These are phyloP conservation scores for Cyclina sinensis DNA, from an alignment of 1,140 invertebrate genomes.

Conservation along the genomic window DNA sequence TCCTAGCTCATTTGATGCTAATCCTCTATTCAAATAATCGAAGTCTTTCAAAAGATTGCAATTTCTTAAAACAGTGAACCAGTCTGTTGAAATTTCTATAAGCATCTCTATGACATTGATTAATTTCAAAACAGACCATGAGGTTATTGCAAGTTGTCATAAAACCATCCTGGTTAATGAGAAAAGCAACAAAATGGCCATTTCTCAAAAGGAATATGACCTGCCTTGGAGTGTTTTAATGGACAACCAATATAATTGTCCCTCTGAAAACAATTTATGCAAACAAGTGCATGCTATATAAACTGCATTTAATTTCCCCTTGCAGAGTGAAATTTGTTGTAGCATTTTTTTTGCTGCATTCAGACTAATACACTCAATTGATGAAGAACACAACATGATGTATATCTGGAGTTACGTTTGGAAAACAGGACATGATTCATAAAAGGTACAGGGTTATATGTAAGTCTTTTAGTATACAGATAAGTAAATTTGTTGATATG, in stretches of 20 bases:
- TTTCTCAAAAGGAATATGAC: constrained; percentile 3
- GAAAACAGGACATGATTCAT: too few species aligned
- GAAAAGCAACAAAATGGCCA: constrained; percentile 16
- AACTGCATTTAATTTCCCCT: background rate
- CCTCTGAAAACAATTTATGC: background rate
- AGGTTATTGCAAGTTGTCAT: background rate
- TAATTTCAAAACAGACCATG: constrained; percentile 2
- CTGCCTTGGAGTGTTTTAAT: background rate
- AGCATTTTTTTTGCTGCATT: background rate
- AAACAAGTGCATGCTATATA: background rate
- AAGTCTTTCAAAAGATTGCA: constrained; percentile 13
- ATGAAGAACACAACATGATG: too few species aligned
- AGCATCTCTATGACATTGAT: constrained; percentile 40
- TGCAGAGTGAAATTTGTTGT: background rate
- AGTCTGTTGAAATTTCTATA: constrained; percentile 37
- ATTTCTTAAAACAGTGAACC: constrained; percentile 2
- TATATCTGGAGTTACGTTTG: too few species aligned
- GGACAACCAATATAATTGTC: background rate
- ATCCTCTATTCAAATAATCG: background rate
- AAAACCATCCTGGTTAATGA: constrained; percentile 3
- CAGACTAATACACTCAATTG: too few species aligned
- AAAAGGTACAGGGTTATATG: too few species aligned
- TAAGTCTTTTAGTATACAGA: too few species aligned
- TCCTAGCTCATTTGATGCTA: background rate
- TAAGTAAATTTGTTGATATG: too few species aligned